phyloP scores from a whole-genome alignment of 1,140 invertebrate species.

The Drosophila eugracilis region DNA sequence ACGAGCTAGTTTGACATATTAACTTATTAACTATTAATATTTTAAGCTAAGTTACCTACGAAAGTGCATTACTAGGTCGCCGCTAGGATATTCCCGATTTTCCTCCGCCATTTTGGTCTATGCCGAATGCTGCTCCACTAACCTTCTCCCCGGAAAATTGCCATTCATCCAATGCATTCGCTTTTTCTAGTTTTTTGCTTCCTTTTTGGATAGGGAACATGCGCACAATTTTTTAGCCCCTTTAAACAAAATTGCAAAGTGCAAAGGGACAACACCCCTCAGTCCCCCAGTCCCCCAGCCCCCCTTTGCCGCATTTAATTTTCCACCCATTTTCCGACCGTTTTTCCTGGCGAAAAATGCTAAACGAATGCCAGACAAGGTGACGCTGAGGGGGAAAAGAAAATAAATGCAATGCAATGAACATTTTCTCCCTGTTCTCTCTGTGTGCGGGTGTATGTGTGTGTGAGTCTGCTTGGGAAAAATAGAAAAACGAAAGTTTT shows the following conservation, averaged over 20 bases:
- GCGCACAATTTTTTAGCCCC: constrained; percentile 70
- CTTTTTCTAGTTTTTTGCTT: constrained; percentile 56
- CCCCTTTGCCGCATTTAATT: too few species aligned
- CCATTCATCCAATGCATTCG: constrained; percentile 56
- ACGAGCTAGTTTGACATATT: not conserved
- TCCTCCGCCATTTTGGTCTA: constrained; percentile 53
- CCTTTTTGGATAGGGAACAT: constrained; percentile 70
- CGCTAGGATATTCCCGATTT: not conserved
- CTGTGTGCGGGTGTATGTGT: constrained; percentile 1
- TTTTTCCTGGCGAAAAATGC: constrained; percentile 9
- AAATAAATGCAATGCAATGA: constrained; percentile 79
- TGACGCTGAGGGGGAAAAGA: constrained; percentile 12
- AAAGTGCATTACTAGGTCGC: constrained; percentile 8
- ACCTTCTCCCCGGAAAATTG: constrained; percentile 41
- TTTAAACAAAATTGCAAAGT: constrained; percentile 54
- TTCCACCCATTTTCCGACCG: constrained; percentile 1
- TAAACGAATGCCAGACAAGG: constrained; percentile 22
- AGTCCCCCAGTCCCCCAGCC: not conserved
- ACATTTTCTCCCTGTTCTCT: constrained; percentile 44
- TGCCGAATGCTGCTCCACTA: constrained; percentile 42
- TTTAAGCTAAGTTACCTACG: not conserved
- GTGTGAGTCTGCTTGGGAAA: constrained; percentile 56
- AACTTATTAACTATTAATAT: not conserved
- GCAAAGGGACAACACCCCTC: constrained; percentile 27
- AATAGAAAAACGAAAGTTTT: constrained; percentile 82